Base-by-base conservation (phyloP, 2,113 vertebrate genomes). In the Dipodomys spectabilis region DNA sequence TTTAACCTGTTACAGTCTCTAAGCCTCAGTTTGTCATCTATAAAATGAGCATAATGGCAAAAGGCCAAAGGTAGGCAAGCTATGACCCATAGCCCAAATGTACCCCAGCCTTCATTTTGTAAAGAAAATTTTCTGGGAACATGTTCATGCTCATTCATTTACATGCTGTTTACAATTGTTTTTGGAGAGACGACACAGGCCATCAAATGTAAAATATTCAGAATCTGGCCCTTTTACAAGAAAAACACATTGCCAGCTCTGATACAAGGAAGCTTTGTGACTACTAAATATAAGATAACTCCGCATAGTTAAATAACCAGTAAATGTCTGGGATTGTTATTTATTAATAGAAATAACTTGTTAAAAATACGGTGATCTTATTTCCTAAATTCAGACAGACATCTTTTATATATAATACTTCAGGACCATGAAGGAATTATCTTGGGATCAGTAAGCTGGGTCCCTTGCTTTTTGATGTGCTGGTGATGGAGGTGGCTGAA, bases 121-220 rank as follows among this genome's bases (percentile, higher is more conserved):
- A 79, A 94, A 71, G 30, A 49, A 86, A 75, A 15, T 44, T 88
- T 87, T 73, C 80, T 49, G 49, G n/a, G 35, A 67, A 49, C 27
- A 64, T 0, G 2, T 30, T 25, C 62, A 23, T 64, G 5, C 10
- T 60, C 8, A 27, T n/a, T 88, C 27, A 79, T 78, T 78, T 73
- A 94, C 13, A 39, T 57, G 75, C 11, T 67, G 2, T 60, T 25
- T 82, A 12, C 44, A 45, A 74, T 6, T 30, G 16, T 65, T 62
- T 92, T 15, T 30, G 19, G 35, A 88, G 28, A 86, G 5, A 72
- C 0, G 35, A 13, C 5, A 80, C 64, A 9, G 9, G 32, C 27
- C 77, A 57, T 13, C 45, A 75, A 79, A 8, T 27, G 53, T 86
- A 92, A 88, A 77, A 82, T 88, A 93, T 60, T 93, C 82, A 92